These are phyloP conservation scores for Pristionchus japonicus DNA, from an alignment of 2,888 invertebrate species.

Conservation along the genomic window DNA sequence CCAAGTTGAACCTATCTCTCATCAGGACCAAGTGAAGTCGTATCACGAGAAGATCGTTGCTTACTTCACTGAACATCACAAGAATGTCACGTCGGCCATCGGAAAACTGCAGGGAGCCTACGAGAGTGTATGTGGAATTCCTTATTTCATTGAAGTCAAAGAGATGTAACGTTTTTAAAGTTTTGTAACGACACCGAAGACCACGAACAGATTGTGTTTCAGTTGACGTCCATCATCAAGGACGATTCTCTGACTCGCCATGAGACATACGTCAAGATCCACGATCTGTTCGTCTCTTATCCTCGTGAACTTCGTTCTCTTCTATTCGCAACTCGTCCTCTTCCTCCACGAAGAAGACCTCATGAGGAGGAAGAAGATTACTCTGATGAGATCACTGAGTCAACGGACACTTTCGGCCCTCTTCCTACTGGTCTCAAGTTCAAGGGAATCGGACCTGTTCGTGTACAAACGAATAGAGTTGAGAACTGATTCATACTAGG, in stretches of 20 bases:
- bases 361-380: not conserved
- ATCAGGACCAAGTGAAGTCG: not conserved
- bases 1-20: not conserved
- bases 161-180: too few relatives aligned
- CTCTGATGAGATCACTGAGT: not conserved
- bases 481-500: not conserved
- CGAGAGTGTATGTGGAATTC: not conserved
- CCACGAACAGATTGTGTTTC: too few relatives aligned
- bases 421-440: not conserved
- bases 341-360: not conserved
- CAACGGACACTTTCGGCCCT: not conserved
- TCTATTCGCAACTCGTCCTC: constrained; percentile 32
- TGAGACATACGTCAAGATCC: not conserved
- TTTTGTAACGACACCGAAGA: too few relatives aligned
- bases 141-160: too few relatives aligned
- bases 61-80: not conserved
- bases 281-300: not conserved
- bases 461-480: not conserved
- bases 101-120: not conserved
- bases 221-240: not conserved
- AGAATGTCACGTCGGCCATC: constrained; percentile 9
- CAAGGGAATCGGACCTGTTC: not conserved
- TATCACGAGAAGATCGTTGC: not conserved
- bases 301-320: constrained; percentile 20
- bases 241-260: constrained; percentile 34